Base-by-base conservation (phyloP, 1,140 invertebrate genomes). In the Homarus americanus region DNA sequence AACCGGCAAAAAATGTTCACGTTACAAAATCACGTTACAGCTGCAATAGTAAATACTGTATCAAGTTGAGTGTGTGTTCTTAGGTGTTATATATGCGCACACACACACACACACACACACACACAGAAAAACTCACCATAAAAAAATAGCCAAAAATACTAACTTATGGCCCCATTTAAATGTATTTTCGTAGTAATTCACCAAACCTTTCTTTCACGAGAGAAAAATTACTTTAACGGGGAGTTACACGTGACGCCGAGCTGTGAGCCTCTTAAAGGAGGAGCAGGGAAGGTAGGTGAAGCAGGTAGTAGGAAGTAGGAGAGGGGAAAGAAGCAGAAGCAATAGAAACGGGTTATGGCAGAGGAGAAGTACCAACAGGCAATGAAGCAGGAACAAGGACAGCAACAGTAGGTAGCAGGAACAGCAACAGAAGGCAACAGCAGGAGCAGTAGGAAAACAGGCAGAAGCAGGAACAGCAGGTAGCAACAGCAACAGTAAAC, bases 71-170 rank as follows among this genome's bases (percentile, higher is more conserved):
- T n/a, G n/a, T n/a, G n/a, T n/a, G n/a, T n/a, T n/a, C n/a, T n/a
- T n/a, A n/a, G n/a, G n/a, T n/a, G n/a, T n/a, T n/a, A n/a, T n/a
- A 78, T 24, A 78, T 38, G 41, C 40, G 41, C 75, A 78, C 40
- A 78, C 75, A 78, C 40, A 78, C 75, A 78, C 75, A 80, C 78
- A 73, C 72, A 73, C 72, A 40, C 36, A 40, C 72, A 73, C 17
- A 34, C 72, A 73, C 32, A 34, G 17, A 4, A 34, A 49, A 5
- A 41, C 28, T 20, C 38, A 2, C 1, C 34, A 41, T 49, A 49
- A 49, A 49, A 49, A 49, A 49, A 49, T 49, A 49, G n/a, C n/a
- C n/a, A 49, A 49, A 49, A 12, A 7, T 49, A 49, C 44, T 15
- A 49, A 4, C n/a, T n/a, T n/a, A n/a, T n/a, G n/a, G n/a, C 44